A percentile compares a stretch with the other conserved stretches of the same genome.
phyloP scores from a whole-genome alignment of 1,140 invertebrate genomes.

The Globodera ellingtonae region DNA sequence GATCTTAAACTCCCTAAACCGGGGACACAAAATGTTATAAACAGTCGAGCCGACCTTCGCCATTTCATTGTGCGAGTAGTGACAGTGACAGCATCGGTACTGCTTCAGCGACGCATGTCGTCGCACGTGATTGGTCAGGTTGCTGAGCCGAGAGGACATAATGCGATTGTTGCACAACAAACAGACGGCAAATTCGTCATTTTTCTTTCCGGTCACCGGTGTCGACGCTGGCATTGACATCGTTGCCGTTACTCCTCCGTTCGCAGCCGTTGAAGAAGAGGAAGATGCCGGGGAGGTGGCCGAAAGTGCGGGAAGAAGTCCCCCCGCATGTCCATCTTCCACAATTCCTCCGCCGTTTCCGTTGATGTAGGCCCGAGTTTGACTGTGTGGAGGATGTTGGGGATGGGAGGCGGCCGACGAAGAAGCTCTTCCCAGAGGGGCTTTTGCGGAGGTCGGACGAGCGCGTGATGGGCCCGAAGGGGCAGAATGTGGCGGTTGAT shows the following conservation, averaged over 20 bases:
- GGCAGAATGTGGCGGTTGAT: not conserved
- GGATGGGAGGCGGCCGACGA: not conserved
- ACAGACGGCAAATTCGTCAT: conserved; percentile 24
- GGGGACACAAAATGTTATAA: not conserved
- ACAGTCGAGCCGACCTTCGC: conserved; percentile 18
- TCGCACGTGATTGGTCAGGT: conserved; percentile 33
- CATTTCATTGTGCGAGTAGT: conserved; percentile 38
- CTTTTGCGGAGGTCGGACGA: not conserved
- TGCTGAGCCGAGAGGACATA: conserved; percentile 17
- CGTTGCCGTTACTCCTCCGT: not conserved
- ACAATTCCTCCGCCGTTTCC: not conserved
- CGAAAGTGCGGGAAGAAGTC: not conserved
- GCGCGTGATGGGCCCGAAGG: not conserved
- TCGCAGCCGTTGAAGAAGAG: not conserved
- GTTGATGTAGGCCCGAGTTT: not conserved
- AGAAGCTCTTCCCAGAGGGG: not conserved
- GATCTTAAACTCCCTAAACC: too few relatives aligned
- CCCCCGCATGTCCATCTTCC: not conserved
- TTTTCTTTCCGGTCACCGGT: conserved; percentile 6
- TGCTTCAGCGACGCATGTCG: conserved; percentile 41
- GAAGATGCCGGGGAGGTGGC: not conserved
- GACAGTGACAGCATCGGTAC: conserved; percentile 31
- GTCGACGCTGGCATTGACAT: not conserved
- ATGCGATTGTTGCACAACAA: conserved; percentile 29
- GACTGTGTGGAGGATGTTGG: not conserved